phyloP scores from a whole-genome alignment of 2,888 invertebrate species.

The Apamea crenata region DNA sequence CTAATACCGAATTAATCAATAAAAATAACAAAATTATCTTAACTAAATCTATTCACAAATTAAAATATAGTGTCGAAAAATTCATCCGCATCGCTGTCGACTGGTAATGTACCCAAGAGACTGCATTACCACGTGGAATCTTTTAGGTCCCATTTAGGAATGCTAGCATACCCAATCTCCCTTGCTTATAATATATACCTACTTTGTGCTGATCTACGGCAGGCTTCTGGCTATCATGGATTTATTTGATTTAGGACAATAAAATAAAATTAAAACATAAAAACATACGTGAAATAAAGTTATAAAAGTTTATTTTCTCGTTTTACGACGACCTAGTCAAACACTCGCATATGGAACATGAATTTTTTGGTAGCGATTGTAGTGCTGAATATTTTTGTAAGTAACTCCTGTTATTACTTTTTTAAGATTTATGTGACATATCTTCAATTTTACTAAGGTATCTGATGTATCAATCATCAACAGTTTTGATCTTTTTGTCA shows the following conservation, averaged over 20 bases:
- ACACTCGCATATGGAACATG: slow-evolving; percentile 32
- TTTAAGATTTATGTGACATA: neutral
- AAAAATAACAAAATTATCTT: no score
- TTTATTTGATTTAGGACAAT: neutral
- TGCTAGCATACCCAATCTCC: no score
- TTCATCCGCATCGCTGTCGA: no score
- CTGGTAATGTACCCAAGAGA: no score
- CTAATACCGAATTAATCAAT: no score
- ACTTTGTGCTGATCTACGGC: neutral
- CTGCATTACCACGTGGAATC: no score
- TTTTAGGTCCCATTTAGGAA: neutral
- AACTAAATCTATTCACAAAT: no score
- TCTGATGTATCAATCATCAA: neutral
- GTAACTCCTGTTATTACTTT: slow-evolving; percentile 7
- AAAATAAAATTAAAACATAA: slow-evolving; percentile 37
- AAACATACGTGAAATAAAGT: slow-evolving; percentile 23
- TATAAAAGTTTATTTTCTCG: slow-evolving; percentile 18
- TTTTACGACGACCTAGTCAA: neutral
- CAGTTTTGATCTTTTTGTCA: neutral
- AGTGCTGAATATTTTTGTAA: slow-evolving; percentile 37
- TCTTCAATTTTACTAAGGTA: neutral
- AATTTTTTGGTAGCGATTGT: slow-evolving; percentile 22
- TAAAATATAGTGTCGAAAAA: no score
- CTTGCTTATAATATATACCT: no score
- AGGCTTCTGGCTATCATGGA: neutral